Percentiles rank a stretch among this genome's conserved stretches.
Evolutionary conservation across 2,113 vertebrate species (phyloP).

Genomic region (Perccottus glenii): DNA sequence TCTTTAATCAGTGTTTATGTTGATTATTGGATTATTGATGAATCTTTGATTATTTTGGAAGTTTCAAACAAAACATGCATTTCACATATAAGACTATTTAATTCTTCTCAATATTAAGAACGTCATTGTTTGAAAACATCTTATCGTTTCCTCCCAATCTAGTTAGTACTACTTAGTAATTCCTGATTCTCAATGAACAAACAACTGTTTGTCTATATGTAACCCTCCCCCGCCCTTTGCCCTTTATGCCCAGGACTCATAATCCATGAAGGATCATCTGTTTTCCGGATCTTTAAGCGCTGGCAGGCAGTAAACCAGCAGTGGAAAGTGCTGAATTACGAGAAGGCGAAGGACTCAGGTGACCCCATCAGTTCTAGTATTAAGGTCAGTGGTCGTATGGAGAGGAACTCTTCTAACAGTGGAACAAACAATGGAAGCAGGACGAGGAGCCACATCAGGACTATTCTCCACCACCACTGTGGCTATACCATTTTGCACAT

Average conservation of each 20-base stretch:
- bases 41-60: too few relatives aligned
- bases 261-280: slow-evolving; percentile 88
- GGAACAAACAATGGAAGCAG: slow-evolving; percentile 61
- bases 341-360: slow-evolving; percentile 86
- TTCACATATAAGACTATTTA: too few relatives aligned
- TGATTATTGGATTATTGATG: too few relatives aligned
- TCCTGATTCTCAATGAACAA: slow-evolving; percentile 34
- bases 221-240: slow-evolving; percentile 20
- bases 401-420: slow-evolving; percentile 75
- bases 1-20: too few relatives aligned
- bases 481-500: slow-evolving; percentile 87
- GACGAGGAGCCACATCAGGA: slow-evolving; percentile 81
- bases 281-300: slow-evolving; percentile 90
- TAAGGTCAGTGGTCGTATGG: slow-evolving; percentile 74
- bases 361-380: slow-evolving; percentile 77
- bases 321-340: slow-evolving; percentile 91
- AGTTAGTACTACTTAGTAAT: slow-evolving; percentile 8
- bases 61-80: too few relatives aligned
- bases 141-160: neutral
- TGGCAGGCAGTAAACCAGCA: slow-evolving; percentile 91
- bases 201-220: slow-evolving; percentile 31
- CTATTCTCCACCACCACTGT: slow-evolving; percentile 88
- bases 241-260: slow-evolving; percentile 78
- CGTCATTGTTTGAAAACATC: neutral
- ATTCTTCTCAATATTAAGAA: too few relatives aligned